Conservation (phyloP, 2,113 vertebrate genomes). For the Corapipo altera region DNA sequence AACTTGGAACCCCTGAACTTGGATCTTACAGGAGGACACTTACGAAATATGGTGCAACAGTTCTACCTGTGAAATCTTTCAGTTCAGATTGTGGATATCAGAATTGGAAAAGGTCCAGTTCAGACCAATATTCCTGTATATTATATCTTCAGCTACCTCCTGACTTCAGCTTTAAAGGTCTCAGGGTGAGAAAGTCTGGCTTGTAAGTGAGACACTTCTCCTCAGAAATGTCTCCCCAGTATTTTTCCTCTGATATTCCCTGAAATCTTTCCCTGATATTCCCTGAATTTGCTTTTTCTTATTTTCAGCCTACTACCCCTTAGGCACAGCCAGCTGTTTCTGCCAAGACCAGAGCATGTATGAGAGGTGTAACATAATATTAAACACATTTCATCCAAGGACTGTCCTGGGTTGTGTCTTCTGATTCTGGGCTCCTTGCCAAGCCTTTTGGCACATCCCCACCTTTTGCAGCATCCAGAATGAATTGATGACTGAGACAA, state of each 20-base stretch:
- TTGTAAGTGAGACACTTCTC: background rate
- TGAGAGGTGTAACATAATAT: background rate
- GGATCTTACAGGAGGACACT: background rate
- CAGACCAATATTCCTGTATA: background rate
- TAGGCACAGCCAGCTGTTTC: background rate
- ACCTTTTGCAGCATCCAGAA: background rate
- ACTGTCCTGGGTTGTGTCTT: background rate
- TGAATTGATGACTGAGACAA: conserved; percentile 3
- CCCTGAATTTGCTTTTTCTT: background rate
- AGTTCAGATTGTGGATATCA: background rate
- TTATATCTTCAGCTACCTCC: background rate
- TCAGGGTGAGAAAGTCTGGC: background rate
- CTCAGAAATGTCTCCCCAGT: background rate
- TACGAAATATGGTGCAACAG: accelerated
- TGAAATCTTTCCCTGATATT: background rate
- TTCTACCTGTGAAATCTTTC: background rate
- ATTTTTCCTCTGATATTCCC: background rate
- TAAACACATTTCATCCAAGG: background rate
- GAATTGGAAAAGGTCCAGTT: background rate
- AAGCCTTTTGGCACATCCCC: conserved; percentile 8
- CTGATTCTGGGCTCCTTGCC: background rate
- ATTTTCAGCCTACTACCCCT: background rate
- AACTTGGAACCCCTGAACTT: background rate
- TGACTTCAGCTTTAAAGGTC: background rate
- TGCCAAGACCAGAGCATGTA: background rate